Conservation (phyloP, 2,888 invertebrate genomes). For the Drosophila borborema region DNA sequence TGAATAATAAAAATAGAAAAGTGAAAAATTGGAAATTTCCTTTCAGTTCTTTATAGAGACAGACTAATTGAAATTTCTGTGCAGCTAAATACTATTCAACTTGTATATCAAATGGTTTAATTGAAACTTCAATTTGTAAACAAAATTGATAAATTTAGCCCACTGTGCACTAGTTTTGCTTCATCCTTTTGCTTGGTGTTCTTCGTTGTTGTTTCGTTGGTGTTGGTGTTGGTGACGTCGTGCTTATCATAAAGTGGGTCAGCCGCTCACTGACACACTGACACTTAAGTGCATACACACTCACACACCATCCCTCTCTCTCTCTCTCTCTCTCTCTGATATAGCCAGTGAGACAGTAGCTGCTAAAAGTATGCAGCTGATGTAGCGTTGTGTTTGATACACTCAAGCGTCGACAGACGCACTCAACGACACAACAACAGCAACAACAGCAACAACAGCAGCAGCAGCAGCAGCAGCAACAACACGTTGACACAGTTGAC, state of each 20-base stretch:
- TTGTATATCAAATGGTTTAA: neutral
- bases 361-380: constrained; percentile 69
- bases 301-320: constrained; percentile 5
- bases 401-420: constrained; percentile 79
- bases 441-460: constrained; percentile 30
- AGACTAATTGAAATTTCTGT: neutral
- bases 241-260: constrained; percentile 77
- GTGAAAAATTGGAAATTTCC: neutral
- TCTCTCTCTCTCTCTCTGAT: neutral
- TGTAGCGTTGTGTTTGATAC: constrained; percentile 74
- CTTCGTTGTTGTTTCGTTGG: constrained; percentile 30
- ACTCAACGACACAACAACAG: constrained; percentile 59
- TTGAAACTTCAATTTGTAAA: neutral
- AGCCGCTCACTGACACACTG: constrained; percentile 77
- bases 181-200: constrained; percentile 18
- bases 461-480: constrained; percentile 21
- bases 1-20: neutral
- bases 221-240: constrained; percentile 44
- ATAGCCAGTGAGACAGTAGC: constrained; percentile 39
- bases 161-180: constrained; percentile 21
- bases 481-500: constrained; percentile 66
- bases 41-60: neutral
- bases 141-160: neutral
- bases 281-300: constrained; percentile 68
- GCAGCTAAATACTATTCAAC: neutral